A percentile compares a stretch with the other conserved stretches of the same genome.
phyloP scores from a whole-genome alignment of 2,113 vertebrate genomes.

The Spea multiplicata region DNA sequence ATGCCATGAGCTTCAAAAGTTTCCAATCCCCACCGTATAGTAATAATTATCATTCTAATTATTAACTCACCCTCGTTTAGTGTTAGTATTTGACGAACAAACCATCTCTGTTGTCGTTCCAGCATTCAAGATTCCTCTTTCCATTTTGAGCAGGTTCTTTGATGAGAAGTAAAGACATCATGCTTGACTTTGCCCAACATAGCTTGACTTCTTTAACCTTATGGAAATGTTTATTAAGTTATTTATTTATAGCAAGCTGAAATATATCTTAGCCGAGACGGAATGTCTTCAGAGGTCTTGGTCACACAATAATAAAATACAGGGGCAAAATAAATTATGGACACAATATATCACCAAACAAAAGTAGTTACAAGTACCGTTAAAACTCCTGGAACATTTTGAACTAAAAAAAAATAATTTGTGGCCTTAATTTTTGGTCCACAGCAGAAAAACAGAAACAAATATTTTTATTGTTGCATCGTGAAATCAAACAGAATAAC shows the following conservation, averaged over 20 bases:
- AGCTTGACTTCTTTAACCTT: slow-evolving; percentile 46
- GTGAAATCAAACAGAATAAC: too few species aligned
- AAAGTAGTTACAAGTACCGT: slow-evolving; percentile 37
- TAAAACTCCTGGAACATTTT: slow-evolving; percentile 16
- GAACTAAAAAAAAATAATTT: not conserved
- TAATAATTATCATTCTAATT: not conserved
- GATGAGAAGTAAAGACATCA: slow-evolving; percentile 42
- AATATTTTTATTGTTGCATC: too few species aligned
- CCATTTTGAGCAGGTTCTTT: slow-evolving; percentile 20
- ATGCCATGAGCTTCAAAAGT: not conserved
- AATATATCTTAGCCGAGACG: slow-evolving; percentile 47
- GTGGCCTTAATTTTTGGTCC: not conserved
- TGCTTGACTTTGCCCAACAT: slow-evolving; percentile 43
- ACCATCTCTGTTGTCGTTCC: slow-evolving; percentile 25
- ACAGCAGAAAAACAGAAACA: too few species aligned
- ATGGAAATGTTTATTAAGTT: slow-evolving; percentile 50
- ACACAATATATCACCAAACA: slow-evolving; percentile 45
- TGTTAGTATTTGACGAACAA: slow-evolving; percentile 14
- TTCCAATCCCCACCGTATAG: not conserved
- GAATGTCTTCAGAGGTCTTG: slow-evolving; percentile 47
- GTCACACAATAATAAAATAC: slow-evolving; percentile 47
- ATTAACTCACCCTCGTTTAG: not conserved
- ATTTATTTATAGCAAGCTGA: slow-evolving; percentile 46
- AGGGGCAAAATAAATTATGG: slow-evolving; percentile 49
- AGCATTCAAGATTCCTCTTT: slow-evolving; percentile 19